Evolutionary conservation across 2,113 vertebrate genomes (phyloP).

Genomic region (Fukomys damarensis): DNA sequence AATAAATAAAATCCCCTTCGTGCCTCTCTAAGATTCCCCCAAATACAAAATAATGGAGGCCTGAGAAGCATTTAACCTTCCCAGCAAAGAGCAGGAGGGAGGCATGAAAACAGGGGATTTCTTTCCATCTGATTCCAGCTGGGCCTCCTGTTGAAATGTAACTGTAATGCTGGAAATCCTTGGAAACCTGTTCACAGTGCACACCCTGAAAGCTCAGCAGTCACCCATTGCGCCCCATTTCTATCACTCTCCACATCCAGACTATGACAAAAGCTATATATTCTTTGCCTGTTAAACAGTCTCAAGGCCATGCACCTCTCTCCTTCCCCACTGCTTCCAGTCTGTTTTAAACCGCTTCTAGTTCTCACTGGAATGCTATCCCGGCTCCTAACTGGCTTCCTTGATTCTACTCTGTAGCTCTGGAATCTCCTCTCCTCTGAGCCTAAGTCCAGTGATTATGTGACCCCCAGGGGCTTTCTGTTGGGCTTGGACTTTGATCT

Average conservation of each 20-base stretch:
- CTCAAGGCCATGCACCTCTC: neutral
- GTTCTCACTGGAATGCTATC: neutral
- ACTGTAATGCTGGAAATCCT: fast-evolving
- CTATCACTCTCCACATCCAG: neutral
- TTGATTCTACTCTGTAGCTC: neutral
- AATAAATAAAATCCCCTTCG: neutral
- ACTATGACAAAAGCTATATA: neutral
- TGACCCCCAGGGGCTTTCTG: neutral
- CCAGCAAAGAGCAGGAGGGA: neutral
- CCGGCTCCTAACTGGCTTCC: neutral
- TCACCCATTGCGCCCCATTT: neutral
- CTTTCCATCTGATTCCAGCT: neutral
- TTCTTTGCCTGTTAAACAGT: neutral
- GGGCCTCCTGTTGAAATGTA: neutral
- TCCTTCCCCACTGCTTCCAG: neutral
- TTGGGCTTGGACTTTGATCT: neutral
- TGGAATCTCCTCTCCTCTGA: neutral
- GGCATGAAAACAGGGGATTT: neutral
- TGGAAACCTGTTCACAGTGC: neutral
- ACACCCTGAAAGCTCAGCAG: neutral
- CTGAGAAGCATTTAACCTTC: neutral
- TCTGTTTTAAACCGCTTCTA: fast-evolving
- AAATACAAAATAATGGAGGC: neutral
- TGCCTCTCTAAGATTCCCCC: neutral
- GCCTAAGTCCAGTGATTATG: neutral